These are phyloP conservation scores for Anarrhichthys ocellatus DNA, from an alignment of 2,113 vertebrate genomes.

Conservation along the genomic window DNA sequence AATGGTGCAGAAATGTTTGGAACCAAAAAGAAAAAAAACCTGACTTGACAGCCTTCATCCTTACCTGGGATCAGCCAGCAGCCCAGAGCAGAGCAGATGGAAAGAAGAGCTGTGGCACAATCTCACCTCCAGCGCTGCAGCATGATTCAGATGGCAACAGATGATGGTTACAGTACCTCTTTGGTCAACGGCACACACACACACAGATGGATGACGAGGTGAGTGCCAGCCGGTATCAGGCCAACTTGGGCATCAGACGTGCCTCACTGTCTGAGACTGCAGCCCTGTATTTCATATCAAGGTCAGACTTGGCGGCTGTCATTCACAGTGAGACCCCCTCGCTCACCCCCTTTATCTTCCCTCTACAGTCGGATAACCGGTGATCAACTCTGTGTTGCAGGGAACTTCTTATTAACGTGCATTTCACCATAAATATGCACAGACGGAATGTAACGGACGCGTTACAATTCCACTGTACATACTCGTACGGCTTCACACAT, in stretches of 20 bases:
- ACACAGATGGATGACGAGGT: slow-evolving; percentile 49
- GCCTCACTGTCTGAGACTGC: slow-evolving; percentile 70
- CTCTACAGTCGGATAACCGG: not conserved
- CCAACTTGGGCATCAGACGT: slow-evolving; percentile 60
- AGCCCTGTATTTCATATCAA: slow-evolving; percentile 66
- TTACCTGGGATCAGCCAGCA: slow-evolving; percentile 21
- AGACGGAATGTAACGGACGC: too few relatives aligned
- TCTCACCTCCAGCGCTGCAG: slow-evolving; percentile 57
- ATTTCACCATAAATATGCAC: not conserved
- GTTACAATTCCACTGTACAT: not conserved
- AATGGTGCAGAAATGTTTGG: not conserved
- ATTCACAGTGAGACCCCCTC: slow-evolving; percentile 45
- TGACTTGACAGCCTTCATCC: not conserved
- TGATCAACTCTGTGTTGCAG: not conserved
- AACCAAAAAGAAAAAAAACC: not conserved
- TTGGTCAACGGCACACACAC: slow-evolving; percentile 43
- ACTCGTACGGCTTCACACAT: not conserved
- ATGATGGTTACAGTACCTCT: slow-evolving; percentile 67
- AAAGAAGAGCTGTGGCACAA: slow-evolving; percentile 55
- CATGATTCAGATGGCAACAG: slow-evolving; percentile 71
- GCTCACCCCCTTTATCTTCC: slow-evolving; percentile 1
- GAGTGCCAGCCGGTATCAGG: slow-evolving; percentile 64
- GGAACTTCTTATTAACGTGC: not conserved
- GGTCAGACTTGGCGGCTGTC: slow-evolving; percentile 51
- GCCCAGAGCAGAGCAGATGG: slow-evolving; percentile 54